These are phyloP conservation scores for Caerostris darwini DNA, from an alignment of 1,140 invertebrate species.

Conservation along the genomic window DNA sequence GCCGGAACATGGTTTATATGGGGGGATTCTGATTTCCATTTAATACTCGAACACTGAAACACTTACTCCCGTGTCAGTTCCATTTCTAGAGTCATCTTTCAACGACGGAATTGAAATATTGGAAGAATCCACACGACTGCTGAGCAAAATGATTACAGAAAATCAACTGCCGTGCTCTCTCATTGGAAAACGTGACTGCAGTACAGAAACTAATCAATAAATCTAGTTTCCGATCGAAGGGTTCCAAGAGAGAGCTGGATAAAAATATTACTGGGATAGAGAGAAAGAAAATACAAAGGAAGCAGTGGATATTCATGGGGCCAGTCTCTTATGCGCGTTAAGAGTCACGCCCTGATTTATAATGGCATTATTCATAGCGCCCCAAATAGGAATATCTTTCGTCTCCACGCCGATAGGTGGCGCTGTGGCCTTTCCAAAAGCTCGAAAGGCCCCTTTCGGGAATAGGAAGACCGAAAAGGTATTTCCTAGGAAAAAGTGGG, in stretches of 20 bases:
- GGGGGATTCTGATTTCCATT: conserved; percentile 20
- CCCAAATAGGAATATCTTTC: conserved; percentile 62
- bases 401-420: conserved; percentile 9
- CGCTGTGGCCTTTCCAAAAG: conserved; percentile 20
- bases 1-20: not conserved
- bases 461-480: not conserved
- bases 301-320: conserved; percentile 38
- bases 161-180: conserved; percentile 57
- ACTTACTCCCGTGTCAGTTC: conserved; percentile 26
- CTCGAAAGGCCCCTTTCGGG: not conserved
- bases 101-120: conserved; percentile 52
- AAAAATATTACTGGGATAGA: conserved; percentile 66
- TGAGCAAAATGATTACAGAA: conserved; percentile 47
- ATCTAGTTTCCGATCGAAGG: conserved; percentile 62
- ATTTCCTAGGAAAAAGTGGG: not conserved
- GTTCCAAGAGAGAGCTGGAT: not conserved
- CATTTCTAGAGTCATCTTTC: conserved; percentile 44
- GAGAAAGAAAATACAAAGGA: conserved; percentile 53
- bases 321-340: conserved; percentile 28
- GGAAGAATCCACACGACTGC: not conserved
- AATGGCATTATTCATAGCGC: conserved; percentile 69
- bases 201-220: conserved; percentile 65
- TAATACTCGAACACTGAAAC: conserved; percentile 39
- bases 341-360: conserved; percentile 73
- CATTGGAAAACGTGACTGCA: conserved; percentile 54